Conservation (phyloP, 1,140 invertebrate genomes). For the Pissodes strobi region DNA sequence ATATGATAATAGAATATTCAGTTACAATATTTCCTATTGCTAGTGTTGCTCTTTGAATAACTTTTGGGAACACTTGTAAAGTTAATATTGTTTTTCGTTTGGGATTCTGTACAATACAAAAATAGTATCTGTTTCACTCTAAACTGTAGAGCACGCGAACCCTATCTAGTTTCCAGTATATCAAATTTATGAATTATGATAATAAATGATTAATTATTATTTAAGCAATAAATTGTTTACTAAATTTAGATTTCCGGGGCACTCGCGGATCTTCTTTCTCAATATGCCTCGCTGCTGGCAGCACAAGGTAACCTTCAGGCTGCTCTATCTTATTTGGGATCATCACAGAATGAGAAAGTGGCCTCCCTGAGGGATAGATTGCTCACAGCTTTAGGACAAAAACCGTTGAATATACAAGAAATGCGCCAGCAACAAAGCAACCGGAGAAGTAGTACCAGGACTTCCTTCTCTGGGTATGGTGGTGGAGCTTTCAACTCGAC, state of each 20-base stretch:
- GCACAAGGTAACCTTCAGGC: constrained; percentile 81
- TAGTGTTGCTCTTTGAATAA: no score
- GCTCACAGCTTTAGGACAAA: constrained; percentile 65
- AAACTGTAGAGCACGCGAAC: no score
- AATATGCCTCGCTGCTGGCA: constrained; percentile 81
- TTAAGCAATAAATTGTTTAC: no score
- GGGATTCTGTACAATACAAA: no score
- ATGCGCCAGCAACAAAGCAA: constrained; percentile 38
- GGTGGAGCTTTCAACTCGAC: constrained; percentile 11
- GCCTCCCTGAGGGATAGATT: constrained; percentile 68
- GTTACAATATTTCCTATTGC: no score
- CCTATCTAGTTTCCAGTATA: no score
- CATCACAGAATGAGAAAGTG: constrained; percentile 62
- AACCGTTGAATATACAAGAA: constrained; percentile 54
- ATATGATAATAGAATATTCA: no score
- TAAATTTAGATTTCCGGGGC: constrained; percentile 64
- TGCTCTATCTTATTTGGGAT: constrained; percentile 75
- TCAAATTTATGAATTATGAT: no score
- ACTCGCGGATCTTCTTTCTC: constrained; percentile 72
- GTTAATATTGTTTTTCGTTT: no score
- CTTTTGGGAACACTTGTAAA: no score
- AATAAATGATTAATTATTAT: no score
- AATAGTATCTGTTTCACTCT: no score
- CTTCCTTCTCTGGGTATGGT: constrained; percentile 43
- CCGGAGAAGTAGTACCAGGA: constrained; percentile 40